A percentile compares a stretch with the other conserved stretches of the same genome.
These are phyloP conservation scores for Leptarthrus brevirostris DNA, from an alignment of 2,888 invertebrate genomes.

Conservation along the genomic window DNA sequence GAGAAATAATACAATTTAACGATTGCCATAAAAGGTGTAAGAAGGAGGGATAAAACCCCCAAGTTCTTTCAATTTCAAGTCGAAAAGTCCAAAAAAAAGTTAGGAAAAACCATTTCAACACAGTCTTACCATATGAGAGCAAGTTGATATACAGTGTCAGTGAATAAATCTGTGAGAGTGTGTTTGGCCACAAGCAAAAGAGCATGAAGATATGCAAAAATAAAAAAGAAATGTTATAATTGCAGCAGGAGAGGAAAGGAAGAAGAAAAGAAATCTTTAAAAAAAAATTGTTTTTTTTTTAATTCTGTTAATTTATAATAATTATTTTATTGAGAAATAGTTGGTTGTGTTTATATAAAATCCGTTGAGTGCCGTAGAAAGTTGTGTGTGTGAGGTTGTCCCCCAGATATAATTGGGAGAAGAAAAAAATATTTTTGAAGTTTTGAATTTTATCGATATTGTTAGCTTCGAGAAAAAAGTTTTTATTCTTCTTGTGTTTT, in stretches of 20 bases:
- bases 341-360: slow-evolving; percentile 21
- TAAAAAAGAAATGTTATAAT: slow-evolving; percentile 47
- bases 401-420: slow-evolving; percentile 17
- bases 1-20: not conserved
- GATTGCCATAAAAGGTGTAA: not conserved
- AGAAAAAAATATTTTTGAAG: slow-evolving; percentile 20
- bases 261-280: not conserved
- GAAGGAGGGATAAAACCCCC: not conserved
- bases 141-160: slow-evolving; percentile 9
- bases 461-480: slow-evolving; percentile 24
- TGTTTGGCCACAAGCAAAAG: slow-evolving; percentile 25
- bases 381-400: slow-evolving; percentile 32
- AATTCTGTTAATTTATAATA: slow-evolving; percentile 29
- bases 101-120: slow-evolving; percentile 44
- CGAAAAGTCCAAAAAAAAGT: slow-evolving; percentile 32
- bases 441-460: slow-evolving; percentile 41
- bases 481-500: slow-evolving; percentile 4
- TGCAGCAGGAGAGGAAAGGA: not conserved
- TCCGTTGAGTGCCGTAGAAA: not conserved
- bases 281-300: slow-evolving; percentile 10
- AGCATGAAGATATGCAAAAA: slow-evolving; percentile 46
- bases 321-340: slow-evolving; percentile 1
- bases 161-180: slow-evolving; percentile 21
- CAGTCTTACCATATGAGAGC: not conserved
- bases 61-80: slow-evolving; percentile 35